phyloP scores from a whole-genome alignment of 2,888 invertebrate species.

The Xylota sylvarum region DNA sequence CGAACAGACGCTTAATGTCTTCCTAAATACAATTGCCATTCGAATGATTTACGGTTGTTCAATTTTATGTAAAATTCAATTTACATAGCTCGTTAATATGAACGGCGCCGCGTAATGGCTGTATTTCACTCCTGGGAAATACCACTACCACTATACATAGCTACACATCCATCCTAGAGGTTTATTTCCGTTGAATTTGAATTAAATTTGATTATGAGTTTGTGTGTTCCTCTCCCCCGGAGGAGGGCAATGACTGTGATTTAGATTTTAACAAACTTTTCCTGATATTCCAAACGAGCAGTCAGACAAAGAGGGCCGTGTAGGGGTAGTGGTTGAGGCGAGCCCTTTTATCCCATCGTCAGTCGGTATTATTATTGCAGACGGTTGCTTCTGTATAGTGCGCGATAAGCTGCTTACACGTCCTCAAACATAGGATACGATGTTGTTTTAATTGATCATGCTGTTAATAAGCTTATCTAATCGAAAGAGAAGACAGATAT shows the following conservation, averaged over 20 bases:
- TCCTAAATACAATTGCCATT: slow-evolving; percentile 66
- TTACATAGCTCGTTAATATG: slow-evolving; percentile 63
- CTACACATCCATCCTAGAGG: background rate
- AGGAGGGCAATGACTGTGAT: slow-evolving; percentile 1
- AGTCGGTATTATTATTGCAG: background rate
- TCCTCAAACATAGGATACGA: slow-evolving; percentile 29
- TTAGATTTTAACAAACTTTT: slow-evolving; percentile 7
- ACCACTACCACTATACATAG: background rate
- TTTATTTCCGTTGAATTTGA: slow-evolving; percentile 29
- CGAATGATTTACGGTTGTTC: slow-evolving; percentile 69
- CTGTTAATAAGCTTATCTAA: slow-evolving; percentile 52
- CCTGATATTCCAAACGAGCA: background rate
- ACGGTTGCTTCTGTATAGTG: slow-evolving; percentile 4
- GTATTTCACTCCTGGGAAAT: slow-evolving; percentile 49
- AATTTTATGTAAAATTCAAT: slow-evolving; percentile 66
- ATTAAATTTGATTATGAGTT: slow-evolving; percentile 45
- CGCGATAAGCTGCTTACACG: slow-evolving; percentile 42
- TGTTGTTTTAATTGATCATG: slow-evolving; percentile 55
- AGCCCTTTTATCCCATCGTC: slow-evolving; percentile 32
- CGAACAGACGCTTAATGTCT: slow-evolving; percentile 58
- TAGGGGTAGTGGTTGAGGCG: background rate
- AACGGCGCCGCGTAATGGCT: slow-evolving; percentile 42
- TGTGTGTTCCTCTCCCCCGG: background rate
- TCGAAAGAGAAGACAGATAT: slow-evolving; percentile 13
- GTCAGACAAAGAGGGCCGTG: no score